Percentiles rank a stretch among this genome's conserved stretches.
These are phyloP conservation scores for Ardeotis arabs DNA, from an alignment of 2,113 vertebrate genomes.

Conservation along the genomic window DNA sequence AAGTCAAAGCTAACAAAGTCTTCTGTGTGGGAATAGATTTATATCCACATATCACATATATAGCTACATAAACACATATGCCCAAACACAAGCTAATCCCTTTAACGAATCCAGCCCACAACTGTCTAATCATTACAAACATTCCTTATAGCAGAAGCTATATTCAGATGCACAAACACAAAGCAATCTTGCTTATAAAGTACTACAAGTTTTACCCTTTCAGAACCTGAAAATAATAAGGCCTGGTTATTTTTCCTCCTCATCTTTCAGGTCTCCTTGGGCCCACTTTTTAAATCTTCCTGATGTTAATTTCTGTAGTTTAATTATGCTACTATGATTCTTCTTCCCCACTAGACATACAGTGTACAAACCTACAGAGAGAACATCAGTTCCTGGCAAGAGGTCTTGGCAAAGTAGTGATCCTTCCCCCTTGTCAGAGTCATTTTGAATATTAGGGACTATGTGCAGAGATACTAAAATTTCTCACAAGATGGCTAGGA, in stretches of 20 bases:
- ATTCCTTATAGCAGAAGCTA: background rate
- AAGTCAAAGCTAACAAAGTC: background rate
- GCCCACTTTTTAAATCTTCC: background rate
- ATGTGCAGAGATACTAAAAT: background rate
- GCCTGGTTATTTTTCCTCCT: background rate
- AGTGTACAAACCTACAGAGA: background rate
- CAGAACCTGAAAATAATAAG: background rate
- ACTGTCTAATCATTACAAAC: background rate
- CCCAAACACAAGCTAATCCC: constrained; percentile 16
- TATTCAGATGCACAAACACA: background rate
- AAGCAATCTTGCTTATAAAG: background rate
- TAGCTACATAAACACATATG: constrained; percentile 39
- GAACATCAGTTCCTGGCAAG: background rate
- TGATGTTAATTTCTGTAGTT: background rate
- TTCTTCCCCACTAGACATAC: background rate
- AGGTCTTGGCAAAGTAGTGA: background rate
- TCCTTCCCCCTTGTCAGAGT: background rate
- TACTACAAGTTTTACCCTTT: background rate
- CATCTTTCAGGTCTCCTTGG: background rate
- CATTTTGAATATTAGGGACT: background rate
- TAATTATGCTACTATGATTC: background rate
- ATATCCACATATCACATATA: background rate
- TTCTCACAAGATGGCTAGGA: background rate
- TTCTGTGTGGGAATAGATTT: constrained; percentile 26
- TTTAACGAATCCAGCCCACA: constrained; percentile 28